Conservation (phyloP, 2,888 invertebrate species). For the Alentia gelatinosa region DNA sequence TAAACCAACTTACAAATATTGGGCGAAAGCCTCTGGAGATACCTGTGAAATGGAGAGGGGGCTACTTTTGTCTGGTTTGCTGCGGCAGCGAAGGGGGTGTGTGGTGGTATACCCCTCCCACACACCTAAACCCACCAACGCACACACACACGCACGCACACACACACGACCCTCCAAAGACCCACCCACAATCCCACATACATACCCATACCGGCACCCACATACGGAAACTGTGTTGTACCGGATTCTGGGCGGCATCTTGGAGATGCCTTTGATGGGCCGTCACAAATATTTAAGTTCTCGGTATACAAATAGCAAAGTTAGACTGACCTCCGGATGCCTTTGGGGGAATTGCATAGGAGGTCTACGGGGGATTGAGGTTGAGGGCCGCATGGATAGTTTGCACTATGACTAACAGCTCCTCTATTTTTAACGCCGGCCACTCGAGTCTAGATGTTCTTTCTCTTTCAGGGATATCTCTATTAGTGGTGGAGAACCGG, state of each 20-base stretch:
- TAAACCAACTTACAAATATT: slow-evolving; percentile 23
- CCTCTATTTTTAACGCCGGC: too few relatives aligned
- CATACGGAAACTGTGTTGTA: not conserved
- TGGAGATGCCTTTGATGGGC: not conserved
- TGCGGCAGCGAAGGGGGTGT: not conserved
- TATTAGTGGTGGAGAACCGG: too few relatives aligned
- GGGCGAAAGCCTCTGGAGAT: not conserved
- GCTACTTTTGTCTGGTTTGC: not conserved
- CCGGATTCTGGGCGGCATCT: slow-evolving; percentile 20
- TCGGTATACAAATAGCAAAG: slow-evolving; percentile 40
- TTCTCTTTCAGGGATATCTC: too few relatives aligned
- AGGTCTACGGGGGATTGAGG: too few relatives aligned
- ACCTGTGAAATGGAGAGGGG: not conserved
- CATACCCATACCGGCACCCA: not conserved
- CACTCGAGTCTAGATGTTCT: too few relatives aligned
- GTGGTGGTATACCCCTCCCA: not conserved
- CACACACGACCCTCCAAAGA: too few relatives aligned
- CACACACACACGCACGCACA: too few relatives aligned
- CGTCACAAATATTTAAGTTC: slow-evolving; percentile 51
- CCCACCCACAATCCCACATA: not conserved
- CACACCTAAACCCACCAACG: not conserved
- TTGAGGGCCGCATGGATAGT: too few relatives aligned
- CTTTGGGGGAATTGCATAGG: not conserved
- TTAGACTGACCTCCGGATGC: not conserved
- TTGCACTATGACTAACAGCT: too few relatives aligned